Conservation (phyloP, 1,140 invertebrate species). For the Riptortus pedestris region DNA sequence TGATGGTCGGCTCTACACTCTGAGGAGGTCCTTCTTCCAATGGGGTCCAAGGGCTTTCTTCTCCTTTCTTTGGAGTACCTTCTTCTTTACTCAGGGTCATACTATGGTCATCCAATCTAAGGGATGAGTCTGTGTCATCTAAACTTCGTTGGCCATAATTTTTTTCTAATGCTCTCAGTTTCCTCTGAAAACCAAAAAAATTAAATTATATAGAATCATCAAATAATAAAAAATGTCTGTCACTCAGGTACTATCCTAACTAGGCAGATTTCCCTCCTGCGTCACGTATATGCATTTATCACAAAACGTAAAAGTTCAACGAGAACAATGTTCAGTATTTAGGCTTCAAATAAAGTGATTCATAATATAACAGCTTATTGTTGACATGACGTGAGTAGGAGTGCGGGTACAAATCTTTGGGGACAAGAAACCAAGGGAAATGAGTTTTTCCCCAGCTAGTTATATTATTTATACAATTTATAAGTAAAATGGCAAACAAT, state of each 20-base stretch:
- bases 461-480: too few species aligned
- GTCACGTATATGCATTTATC: too few species aligned
- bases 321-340: too few species aligned
- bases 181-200: constrained; percentile 44
- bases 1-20: neutral
- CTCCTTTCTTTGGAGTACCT: constrained; percentile 1
- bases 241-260: too few species aligned
- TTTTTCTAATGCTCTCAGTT: constrained; percentile 58
- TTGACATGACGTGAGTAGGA: too few species aligned
- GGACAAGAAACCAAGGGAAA: neutral
- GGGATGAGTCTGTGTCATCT: constrained; percentile 30
- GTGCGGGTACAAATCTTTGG: constrained; percentile 1
- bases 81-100: neutral
- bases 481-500: too few species aligned
- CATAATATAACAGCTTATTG: too few species aligned
- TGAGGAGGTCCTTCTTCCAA: neutral
- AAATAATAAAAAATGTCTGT: too few species aligned
- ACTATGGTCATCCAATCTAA: neutral
- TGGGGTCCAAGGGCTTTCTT: constrained; percentile 4
- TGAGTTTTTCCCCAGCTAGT: neutral
- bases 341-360: too few species aligned
- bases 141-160: constrained; percentile 41
- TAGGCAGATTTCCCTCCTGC: too few species aligned
- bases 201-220: neutral
- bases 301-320: too few species aligned